Percentiles rank a stretch among this genome's conserved stretches.
These are phyloP conservation scores for Andinoacara biseriatus DNA, from an alignment of 2,113 vertebrate species.

Conservation along the genomic window DNA sequence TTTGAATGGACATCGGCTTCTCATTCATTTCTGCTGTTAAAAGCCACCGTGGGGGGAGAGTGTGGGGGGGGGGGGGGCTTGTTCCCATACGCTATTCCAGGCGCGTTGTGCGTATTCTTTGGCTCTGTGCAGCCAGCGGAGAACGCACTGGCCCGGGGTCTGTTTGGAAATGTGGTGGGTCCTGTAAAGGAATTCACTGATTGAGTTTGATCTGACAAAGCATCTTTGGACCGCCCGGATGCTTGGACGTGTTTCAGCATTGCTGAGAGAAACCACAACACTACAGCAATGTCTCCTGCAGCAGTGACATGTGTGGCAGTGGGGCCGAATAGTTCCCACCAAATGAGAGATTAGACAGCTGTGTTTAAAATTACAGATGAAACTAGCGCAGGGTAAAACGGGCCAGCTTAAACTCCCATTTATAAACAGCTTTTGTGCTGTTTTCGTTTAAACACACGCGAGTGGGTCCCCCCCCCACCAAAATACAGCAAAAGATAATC, in stretches of 20 bases:
- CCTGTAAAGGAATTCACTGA: slow-evolving; percentile 82
- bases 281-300: slow-evolving; percentile 56
- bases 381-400: background rate
- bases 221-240: slow-evolving; percentile 83
- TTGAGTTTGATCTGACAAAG: slow-evolving; percentile 85
- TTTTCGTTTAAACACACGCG: background rate
- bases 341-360: background rate
- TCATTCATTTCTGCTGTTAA: slow-evolving; percentile 62
- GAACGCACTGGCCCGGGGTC: slow-evolving; percentile 73
- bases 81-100: slow-evolving; percentile 28
- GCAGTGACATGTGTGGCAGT: slow-evolving; percentile 57
- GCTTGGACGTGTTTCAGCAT: slow-evolving; percentile 82
- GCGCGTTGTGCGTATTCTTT: slow-evolving; percentile 63
- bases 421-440: background rate
- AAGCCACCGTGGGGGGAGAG: slow-evolving; percentile 21
- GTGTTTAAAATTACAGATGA: background rate
- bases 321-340: background rate
- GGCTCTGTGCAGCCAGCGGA: slow-evolving; percentile 60
- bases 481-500: background rate
- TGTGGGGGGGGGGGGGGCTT: background rate
- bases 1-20: slow-evolving; percentile 51
- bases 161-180: slow-evolving; percentile 83
- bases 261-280: slow-evolving; percentile 77
- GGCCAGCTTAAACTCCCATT: background rate
- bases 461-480: background rate